Percentiles rank a stretch among this genome's conserved stretches.
Conservation (phyloP, 2,888 invertebrate genomes). For the Drosophila antonietae region DNA sequence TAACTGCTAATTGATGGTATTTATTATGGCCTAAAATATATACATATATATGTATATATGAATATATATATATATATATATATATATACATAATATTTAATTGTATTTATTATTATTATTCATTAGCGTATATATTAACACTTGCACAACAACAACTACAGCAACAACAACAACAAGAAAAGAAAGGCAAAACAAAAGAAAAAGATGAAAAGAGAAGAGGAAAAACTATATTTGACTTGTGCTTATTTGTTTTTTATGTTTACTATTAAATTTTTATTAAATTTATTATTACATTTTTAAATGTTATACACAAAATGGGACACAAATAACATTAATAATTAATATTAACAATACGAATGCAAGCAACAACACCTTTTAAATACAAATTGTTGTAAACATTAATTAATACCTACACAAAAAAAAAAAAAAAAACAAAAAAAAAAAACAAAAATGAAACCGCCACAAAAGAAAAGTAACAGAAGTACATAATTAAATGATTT, state of each 20-base stretch:
- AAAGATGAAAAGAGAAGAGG: background rate
- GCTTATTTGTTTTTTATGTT: constrained; percentile 73
- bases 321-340: constrained; percentile 58
- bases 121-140: constrained; percentile 57
- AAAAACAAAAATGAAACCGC: constrained; percentile 29
- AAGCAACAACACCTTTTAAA: constrained; percentile 37
- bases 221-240: constrained; percentile 55
- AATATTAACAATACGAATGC: constrained; percentile 42
- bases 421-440: background rate
- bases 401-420: constrained; percentile 13
- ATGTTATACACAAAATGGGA: constrained; percentile 69
- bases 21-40: constrained; percentile 68
- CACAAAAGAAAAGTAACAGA: constrained; percentile 60
- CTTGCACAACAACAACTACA: constrained; percentile 49
- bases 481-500: constrained; percentile 68
- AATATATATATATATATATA: constrained; percentile 20
- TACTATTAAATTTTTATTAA: constrained; percentile 62
- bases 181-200: background rate
- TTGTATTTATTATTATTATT: constrained; percentile 76
- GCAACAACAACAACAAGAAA: constrained; percentile 5
- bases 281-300: constrained; percentile 69
- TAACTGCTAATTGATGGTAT: constrained; percentile 78
- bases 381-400: constrained; percentile 49
- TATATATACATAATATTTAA: constrained; percentile 56
- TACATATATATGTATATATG: constrained; percentile 26